Base-by-base conservation (phyloP, 2,113 vertebrate species). In the Callipepla californica region DNA sequence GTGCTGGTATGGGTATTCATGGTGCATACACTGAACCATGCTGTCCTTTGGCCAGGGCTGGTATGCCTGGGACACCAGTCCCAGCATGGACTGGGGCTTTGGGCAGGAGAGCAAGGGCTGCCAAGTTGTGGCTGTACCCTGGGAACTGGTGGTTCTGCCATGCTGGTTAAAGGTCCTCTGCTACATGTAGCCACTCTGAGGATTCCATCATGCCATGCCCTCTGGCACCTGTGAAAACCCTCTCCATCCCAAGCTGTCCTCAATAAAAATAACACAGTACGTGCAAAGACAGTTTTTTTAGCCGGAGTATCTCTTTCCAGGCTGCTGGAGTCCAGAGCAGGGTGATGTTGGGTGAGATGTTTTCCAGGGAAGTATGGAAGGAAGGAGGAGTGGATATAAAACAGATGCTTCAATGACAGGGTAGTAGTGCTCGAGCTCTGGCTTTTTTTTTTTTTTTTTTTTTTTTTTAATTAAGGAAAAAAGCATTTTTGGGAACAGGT, bases 321-420 rank as follows among this genome's bases (percentile, higher is more conserved):
- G 48, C 20, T 85, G 45, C 13, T 0, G 0, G 26, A 38, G 23
- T 48, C 6, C 30, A 36, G 13, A 0, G 0, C 4, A 1, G 34
- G 48, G 17, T 5, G 20, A 16, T 23, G 16, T 44, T 67, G 42
- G 21, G 47, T 5, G 0, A 55, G 75, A 62, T 80, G 26, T 85
- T 92, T 92, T 89, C 53, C 8, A 19, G 55, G 22, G 69, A 79
- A 87, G 89, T 83, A 55, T 91, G 70, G 67, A 92, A 87, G 70
- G 77, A 83, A 65, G 36, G 44, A 82, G 11, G 62, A 83, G 32
- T 57, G 63, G 75, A 89, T 80, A 67, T 79, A 93, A 89, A 63
- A 70, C 94, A 95, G 74, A 80, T 47, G 30, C 50, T 91, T 50
- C 42, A 83, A 79, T 96, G 94, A 91, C 84, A 92, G 85, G 59